These are phyloP conservation scores for Zaprionus bogoriensis DNA, from an alignment of 2,888 invertebrate species.

Conservation along the genomic window DNA sequence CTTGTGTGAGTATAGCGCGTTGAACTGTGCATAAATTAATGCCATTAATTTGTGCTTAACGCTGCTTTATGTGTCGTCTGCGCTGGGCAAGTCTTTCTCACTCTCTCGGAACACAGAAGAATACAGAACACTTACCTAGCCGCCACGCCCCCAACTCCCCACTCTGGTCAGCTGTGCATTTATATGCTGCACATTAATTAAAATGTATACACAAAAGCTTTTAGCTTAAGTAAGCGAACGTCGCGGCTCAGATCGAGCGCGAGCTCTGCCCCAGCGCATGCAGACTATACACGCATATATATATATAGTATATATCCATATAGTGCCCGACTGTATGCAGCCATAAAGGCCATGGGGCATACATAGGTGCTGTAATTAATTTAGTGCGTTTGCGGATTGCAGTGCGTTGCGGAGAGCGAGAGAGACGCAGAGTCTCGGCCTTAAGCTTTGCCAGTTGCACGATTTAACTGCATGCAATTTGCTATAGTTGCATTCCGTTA, in stretches of 20 bases:
- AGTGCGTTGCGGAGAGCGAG: background rate
- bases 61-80: conserved; percentile 67
- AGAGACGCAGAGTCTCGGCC: background rate
- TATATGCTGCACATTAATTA: conserved; percentile 78
- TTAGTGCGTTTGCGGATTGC: background rate
- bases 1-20: too few species aligned
- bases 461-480: background rate
- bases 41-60: conserved; percentile 75
- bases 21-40: conserved; percentile 68
- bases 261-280: background rate
- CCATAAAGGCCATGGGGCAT: background rate
- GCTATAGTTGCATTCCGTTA: too few species aligned
- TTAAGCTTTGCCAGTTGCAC: background rate
- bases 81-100: conserved; percentile 59
- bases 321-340: conserved; percentile 10
- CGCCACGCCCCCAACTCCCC: background rate
- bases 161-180: conserved; percentile 56
- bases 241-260: background rate
- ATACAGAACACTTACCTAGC: conserved; percentile 1
- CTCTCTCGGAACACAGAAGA: too few species aligned
- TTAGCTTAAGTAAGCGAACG: conserved; percentile 74
- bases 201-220: conserved; percentile 77
- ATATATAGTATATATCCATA: conserved; percentile 6
- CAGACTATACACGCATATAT: conserved; percentile 1
- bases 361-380: conserved; percentile 9